Evolutionary conservation across 2,113 vertebrate species (phyloP), one percentile per base, ranked within the genome.

Genomic region (Antennarius striatus): DNA sequence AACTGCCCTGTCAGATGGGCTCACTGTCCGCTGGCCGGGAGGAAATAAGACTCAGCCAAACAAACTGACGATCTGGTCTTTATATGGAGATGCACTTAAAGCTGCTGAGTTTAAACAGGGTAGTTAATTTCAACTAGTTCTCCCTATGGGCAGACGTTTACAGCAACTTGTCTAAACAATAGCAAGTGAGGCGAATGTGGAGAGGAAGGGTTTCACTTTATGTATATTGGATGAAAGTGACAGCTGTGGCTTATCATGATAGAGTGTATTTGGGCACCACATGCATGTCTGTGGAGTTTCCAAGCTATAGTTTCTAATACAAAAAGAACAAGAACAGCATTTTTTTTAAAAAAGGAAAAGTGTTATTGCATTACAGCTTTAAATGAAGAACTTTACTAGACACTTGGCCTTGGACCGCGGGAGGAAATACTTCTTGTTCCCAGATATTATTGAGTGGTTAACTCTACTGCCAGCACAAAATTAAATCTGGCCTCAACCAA

Each of bases 151-250:
- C 75, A 74, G 79, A 86, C 62, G 72, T 91, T 91, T 90, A 84
- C 70, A 82, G 63, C 61, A 71, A 74, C 82, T 75, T 90, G 85
- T 90, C 88, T 72, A 90, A 90, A 91, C 86, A 89, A 88, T 28
- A 74, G 85, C 82, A 68, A 67, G 81, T 57, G 79, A 79, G 83
- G 79, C 48, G 32, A 75, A 80, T 61, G 17, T 60, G 51, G 11
- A 73, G 75, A 69, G 63, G 49, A 75, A 63, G 64, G 47, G 56
- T 59, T 80, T 80, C 45, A 46, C 53, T 61, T 83, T 39, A 64
- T 65, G 36, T 69, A 56, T 77, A 71, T 80, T 87, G 83, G 80
- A 71, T 29, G 52, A 46, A 64, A 40, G 53, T 72, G 79, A 83
- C 87, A 86, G 80, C 79, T 86, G 80, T 42, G 52, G 40, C 59